Base-by-base conservation (phyloP, 1,140 invertebrate species). In the Aphis craccivora region DNA sequence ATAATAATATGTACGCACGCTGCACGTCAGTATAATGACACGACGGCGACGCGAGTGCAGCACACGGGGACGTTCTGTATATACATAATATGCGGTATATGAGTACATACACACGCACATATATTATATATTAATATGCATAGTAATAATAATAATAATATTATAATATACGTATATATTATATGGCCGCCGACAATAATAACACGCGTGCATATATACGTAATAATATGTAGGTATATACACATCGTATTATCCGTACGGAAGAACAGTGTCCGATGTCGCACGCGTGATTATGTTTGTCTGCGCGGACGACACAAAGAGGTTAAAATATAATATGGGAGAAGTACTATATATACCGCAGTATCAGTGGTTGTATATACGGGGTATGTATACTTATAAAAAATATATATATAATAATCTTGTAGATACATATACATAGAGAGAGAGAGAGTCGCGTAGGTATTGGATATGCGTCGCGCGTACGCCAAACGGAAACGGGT, bases 401-500 rank as follows among this genome's bases (percentile, higher is more conserved):
- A 40, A 40, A 40, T 40, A 40, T 40, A 3, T 40, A 40, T 40
- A 40, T 40, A 40, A 40, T 40, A 40, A 40, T 40, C 37, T 40
- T 40, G 37, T 40, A 40, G 2, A 40, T 3, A 40, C 37, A 40
- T 40, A 40, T 3, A 40, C 37, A 40, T 40, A 40, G 37, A 40
- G 37, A 40, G 37, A 40, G 48, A 51, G 48, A 83, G 37, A 40
- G 35, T 35, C 37, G 83, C 40, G 83, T 86, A n/a, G n/a, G n/a
- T n/a, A 43, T 88, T 51, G 45, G 86, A 30, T 88, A 88, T 88
- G 86, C 86, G 45, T 88, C 86, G 0, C 86, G 86, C 86, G 86
- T 88, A n/a, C 45, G 45, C 86, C 45, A 45, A 51, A 88, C 86
- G 86, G 86, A 88, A 88, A 88, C 86, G 45, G n/a, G 45, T 86